Evolutionary conservation across 2,797 vertebrate species (phyloP).

Genomic region (Eurystomus glaucurus): DNA sequence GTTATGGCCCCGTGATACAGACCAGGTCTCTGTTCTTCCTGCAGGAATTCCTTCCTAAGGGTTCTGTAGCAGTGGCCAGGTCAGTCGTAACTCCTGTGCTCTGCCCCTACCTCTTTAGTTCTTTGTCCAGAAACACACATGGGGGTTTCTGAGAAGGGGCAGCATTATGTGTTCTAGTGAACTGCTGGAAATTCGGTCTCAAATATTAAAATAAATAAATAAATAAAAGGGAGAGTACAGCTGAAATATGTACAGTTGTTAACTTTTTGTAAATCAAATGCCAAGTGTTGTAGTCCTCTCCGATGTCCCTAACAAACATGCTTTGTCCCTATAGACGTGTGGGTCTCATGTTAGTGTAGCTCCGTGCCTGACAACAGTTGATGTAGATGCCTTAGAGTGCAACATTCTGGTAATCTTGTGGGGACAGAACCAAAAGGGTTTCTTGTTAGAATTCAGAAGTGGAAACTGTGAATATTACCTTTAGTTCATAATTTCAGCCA

Average conservation of each 20-base stretch:
- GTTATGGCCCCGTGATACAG: slow-evolving; percentile 50
- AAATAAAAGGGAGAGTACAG: neutral
- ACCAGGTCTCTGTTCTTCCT: slow-evolving; percentile 57
- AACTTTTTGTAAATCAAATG: neutral
- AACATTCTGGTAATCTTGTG: neutral
- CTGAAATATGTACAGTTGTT: fast-evolving
- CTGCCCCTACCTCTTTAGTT: neutral
- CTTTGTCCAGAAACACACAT: neutral
- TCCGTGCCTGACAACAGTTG: neutral
- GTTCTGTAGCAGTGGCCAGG: slow-evolving; percentile 3
- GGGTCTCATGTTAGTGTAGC: neutral
- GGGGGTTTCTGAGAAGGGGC: neutral
- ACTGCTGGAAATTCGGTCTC: neutral
- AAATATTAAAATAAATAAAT: neutral
- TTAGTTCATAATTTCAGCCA: neutral
- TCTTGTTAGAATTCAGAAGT: neutral
- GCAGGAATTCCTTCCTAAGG: slow-evolving; percentile 42
- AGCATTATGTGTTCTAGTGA: fast-evolving
- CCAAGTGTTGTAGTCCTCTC: neutral
- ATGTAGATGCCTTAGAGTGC: neutral
- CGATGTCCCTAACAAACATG: neutral
- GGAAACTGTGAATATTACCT: neutral
- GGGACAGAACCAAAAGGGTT: neutral
- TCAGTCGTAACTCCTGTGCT: slow-evolving; percentile 15
- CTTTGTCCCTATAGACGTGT: neutral